Evolutionary conservation across 2,888 invertebrate species (phyloP), one percentile per base, ranked within the genome.

Genomic region (Morpho helenor): DNA sequence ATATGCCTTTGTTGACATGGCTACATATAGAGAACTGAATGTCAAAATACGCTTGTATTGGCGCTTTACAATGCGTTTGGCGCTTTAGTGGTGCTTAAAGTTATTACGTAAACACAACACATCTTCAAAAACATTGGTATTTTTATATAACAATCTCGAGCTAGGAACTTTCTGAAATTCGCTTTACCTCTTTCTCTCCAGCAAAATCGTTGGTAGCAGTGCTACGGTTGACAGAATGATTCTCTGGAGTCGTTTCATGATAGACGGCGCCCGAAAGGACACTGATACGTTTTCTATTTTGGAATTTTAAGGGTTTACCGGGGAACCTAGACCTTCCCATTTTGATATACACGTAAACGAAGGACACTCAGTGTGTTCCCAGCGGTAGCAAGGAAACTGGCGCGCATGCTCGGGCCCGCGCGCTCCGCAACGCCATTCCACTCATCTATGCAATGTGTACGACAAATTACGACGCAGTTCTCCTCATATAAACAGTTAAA

Each of bases 261-360:
- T 89, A 89, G 80, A 92, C 89, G 79, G 92, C 84, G 75, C 92
- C 91, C 75, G 93, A 93, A 84, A 95, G 91, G 82, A 96, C 95
- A 91, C 95, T 95, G 79, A 96, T 93, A 87, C 96, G 94, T 87
- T 95, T 96, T 92, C 95, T 94, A 91, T 95, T 95, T 83, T 95
- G 94, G 91, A 95, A 94, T 92, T 96, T 96, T 74, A 95, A 94
- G 84, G 96, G 96, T 92, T 96, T 96, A 80, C 96, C 96, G 82
- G 96, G 96, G 93, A 96, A 96, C 93, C 94, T 94, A 87, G 94
- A 94, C 91, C 94, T 94, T 91, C 94, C 94, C 95, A 95, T 95
- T 91, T 91, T 93, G 92, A 84, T 88, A 74, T 82, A 76, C 85
- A 85, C 82, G 82, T 86, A 87, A 87, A 90, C 91, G 91, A 89